Evolutionary conservation across 2,888 invertebrate genomes (phyloP), one percentile per base, ranked within the genome.

Genomic region (Euclidia mi): DNA sequence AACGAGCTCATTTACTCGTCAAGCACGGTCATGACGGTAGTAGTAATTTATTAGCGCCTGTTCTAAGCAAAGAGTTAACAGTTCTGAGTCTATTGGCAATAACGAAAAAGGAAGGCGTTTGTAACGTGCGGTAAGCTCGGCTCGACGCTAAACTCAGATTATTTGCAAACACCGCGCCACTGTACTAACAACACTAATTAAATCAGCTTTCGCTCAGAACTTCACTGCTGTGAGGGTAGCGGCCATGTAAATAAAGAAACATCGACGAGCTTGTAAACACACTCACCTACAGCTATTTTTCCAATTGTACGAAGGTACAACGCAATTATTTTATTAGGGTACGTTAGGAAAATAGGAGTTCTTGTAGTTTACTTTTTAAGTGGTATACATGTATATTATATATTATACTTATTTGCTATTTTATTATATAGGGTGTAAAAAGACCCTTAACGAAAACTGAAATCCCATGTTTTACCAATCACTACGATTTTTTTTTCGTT

Each of bases 121-220:
- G n/a, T n/a, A n/a, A n/a, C n/a, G n/a, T n/a, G n/a, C n/a, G n/a
- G n/a, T n/a, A n/a, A n/a, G n/a, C n/a, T n/a, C n/a, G n/a, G n/a
- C n/a, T n/a, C n/a, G n/a, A 56, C 71, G 58, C 58, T 67, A 66
- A 65, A 69, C 68, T n/a, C n/a, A n/a, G n/a, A n/a, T n/a, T n/a
- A n/a, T 71, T 81, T 76, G 72, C 78, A 72, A 80, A 68, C 67
- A 67, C 57, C 60, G 69, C 55, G 51, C 61, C 79, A 78, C 76
- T 78, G 78, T 60, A 61, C 74, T 62, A 81, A 85, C 79, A 79
- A 74, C 74, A 67, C 78, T 86, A 84, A 85, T 86, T 82, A 79
- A 84, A 83, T 86, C 71, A 76, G 65, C 74, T 76, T 70, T 70
- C 69, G 70, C 63, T 71, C 69, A 76, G 71, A 74, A 72, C 65